Evolutionary conservation across 2,113 vertebrate species (phyloP), one percentile per base, ranked within the genome.

Genomic region (Takifugu bimaculatus): DNA sequence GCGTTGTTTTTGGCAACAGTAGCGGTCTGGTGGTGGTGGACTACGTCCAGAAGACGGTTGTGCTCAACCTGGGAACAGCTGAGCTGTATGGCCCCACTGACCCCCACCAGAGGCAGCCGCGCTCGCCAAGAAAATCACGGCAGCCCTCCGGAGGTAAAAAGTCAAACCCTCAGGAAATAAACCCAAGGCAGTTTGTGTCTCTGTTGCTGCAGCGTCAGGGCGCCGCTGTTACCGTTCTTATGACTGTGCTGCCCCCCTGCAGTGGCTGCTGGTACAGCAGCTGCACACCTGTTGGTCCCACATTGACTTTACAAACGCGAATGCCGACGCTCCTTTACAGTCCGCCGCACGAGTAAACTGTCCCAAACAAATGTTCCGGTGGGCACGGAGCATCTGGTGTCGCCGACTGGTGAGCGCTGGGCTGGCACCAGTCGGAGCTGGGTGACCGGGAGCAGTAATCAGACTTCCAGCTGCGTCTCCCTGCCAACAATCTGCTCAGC

Each of bases 21-120:
- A 98, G 94, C 50, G 96, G 97, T 74, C 93, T 99, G 79, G 96
- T 94, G 0, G 93, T 99, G 80, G 94, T 99, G 67, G 97, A 99
- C 92, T 99, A 98, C 82, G 84, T 98, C 63, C 97, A 99, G 93
- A 98, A 97, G 89, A 92, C 95, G 3, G 93, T 96, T 3, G 90
- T 99, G 2, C 92, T 99, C 55, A 98, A 98, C 85, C 84, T 98
- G 71, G 92, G 94, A 68, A 96, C 94, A 26, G 81, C 97, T 61
- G 97, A 99, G 71, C 84, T 99, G 39, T 98, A 99, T 39, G 94
- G 95, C 67, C 95, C 94, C 65, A 96, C 92, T 39, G 97, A 99
- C 84, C 97, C 96, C 25, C 97, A 96, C 70, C 94, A 98, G 86
- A 94, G 96, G 83, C 96, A 99, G 79, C 95, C 94, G 2, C 91